Base-by-base conservation (phyloP, 2,113 vertebrate species). In the Myotis lucifugus region DNA sequence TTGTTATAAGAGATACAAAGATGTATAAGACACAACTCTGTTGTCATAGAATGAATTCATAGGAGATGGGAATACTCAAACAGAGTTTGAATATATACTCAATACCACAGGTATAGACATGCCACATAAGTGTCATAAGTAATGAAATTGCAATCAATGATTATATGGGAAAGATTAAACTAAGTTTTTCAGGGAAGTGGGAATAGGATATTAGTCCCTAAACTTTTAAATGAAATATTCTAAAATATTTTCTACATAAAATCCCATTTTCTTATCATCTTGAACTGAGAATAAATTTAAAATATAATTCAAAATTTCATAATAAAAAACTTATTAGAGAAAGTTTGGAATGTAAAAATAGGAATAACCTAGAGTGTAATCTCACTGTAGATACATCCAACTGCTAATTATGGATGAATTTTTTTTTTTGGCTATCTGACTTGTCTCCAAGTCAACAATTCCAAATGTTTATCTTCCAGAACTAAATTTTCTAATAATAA, bases 141-240 rank as follows among this genome's bases (percentile, higher is more conserved):
- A 37, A 86, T 46, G 11, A 96, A 78, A 86, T 2, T 66, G 40
- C 19, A 82, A 17, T 64, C 40, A 85, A 54, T n/a, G 32, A 10
- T 76, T 74, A 46, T 17, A 46, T 32, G 17, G 12, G 40, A 89
- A 95, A 48, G 2, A 2, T 88, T 84, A 88, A 85, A 5, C 25
- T 40, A 52, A 23, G 9, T 37, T 52, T 81, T 59, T 69, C 17
- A 64, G 21, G 54, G 29, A 87, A 69, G 17, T 89, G 29, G 40
- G 32, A 96, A 23, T 4, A 78, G 6, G 18, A 66, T 48, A 70
- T 76, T 48, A 85, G 25, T 76, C 34, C 50, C 50, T 8, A 18
- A 86, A 93, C 9, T 64, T 96, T 19, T 66, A 89, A 91, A 67
- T 79, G 23, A 79, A 97, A 91, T 85, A 73, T 27, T 56, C 14